These are phyloP conservation scores for Tiliqua scincoides DNA, from an alignment of 2,113 vertebrate genomes.

Conservation along the genomic window DNA sequence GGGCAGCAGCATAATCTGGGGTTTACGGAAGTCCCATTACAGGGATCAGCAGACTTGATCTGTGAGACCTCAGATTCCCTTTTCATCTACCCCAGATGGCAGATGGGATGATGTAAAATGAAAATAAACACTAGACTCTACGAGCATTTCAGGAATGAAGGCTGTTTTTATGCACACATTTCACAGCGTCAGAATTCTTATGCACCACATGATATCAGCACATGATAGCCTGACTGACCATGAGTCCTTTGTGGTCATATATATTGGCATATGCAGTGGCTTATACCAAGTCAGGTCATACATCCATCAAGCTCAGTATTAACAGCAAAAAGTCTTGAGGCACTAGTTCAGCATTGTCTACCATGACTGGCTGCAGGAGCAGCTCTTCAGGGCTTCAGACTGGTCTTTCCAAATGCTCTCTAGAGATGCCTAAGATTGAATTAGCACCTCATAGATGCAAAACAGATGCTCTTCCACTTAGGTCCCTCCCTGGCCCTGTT, in stretches of 20 bases:
- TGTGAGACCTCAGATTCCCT: background rate
- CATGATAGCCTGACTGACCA: background rate
- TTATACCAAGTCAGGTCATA: background rate
- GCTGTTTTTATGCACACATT: background rate
- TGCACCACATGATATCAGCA: background rate
- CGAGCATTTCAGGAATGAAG: background rate
- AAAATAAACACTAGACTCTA: background rate
- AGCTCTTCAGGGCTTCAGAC: no score
- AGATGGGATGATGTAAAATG: background rate
- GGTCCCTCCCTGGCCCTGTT: background rate
- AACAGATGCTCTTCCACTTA: no score
- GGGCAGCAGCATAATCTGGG: background rate
- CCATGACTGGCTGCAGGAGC: no score
- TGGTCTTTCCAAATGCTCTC: no score
- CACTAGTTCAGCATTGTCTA: no score
- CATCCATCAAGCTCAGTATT: background rate
- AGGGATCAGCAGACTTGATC: background rate
- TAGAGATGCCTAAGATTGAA: no score
- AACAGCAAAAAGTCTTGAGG: no score
- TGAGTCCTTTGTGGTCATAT: background rate
- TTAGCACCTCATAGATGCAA: no score
- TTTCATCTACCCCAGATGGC: background rate
- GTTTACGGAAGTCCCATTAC: background rate
- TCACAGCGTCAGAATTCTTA: background rate
- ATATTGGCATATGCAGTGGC: no score